phyloP scores from a whole-genome alignment of 2,888 invertebrate genomes.

The Geophilus truncorum region DNA sequence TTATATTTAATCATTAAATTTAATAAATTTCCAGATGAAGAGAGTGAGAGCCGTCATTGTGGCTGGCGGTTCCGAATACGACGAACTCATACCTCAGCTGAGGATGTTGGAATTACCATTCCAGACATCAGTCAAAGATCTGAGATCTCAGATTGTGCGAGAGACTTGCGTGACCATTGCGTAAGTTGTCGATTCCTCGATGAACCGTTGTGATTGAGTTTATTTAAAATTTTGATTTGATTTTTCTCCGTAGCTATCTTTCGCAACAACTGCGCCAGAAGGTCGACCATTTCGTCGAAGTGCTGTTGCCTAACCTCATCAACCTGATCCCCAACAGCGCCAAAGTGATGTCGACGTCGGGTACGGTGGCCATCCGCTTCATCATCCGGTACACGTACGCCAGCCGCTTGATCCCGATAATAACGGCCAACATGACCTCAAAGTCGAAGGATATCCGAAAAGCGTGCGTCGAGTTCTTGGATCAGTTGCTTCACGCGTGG shows the following conservation, averaged over 20 bases:
- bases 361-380: constrained; percentile 77
- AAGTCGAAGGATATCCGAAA: constrained; percentile 89
- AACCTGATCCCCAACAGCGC: constrained; percentile 91
- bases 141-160: constrained; percentile 88
- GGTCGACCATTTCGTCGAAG: constrained; percentile 78
- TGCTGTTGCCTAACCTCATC: constrained; percentile 75
- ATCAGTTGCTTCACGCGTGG: constrained; percentile 80
- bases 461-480: constrained; percentile 73
- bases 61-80: constrained; percentile 70
- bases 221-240: not conserved
- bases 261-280: constrained; percentile 76
- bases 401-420: constrained; percentile 71
- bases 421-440: constrained; percentile 63
- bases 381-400: constrained; percentile 79
- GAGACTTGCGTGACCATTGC: constrained; percentile 95
- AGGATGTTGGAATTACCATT: constrained; percentile 75
- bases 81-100: constrained; percentile 67
- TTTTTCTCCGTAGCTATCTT: constrained; percentile 55
- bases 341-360: constrained; percentile 88
- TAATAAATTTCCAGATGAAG: constrained; percentile 61
- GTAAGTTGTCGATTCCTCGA: constrained; percentile 52
- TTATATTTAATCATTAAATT: not conserved
- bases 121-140: constrained; percentile 74
- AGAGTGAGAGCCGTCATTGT: constrained; percentile 75
- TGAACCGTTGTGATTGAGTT: not conserved